phyloP scores from a whole-genome alignment of 2,797 vertebrate genomes.

The Cyclopterus lumpus region DNA sequence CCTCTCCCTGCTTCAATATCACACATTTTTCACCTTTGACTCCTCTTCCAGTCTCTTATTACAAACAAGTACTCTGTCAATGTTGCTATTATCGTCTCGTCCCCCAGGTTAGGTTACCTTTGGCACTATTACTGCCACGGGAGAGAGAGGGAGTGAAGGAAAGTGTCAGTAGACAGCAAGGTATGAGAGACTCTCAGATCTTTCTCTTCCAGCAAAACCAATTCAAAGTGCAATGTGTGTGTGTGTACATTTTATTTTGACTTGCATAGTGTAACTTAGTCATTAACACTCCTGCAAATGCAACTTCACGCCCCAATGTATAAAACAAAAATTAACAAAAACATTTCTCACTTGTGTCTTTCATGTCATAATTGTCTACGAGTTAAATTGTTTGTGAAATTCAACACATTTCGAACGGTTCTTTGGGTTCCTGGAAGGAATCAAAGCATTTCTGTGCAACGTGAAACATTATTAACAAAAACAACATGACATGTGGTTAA shows the following conservation, averaged over 20 bases:
- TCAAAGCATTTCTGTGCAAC: constrained; percentile 54
- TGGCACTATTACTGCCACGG: constrained; percentile 65
- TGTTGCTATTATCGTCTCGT: constrained; percentile 80
- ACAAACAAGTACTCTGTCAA: constrained; percentile 77
- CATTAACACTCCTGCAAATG: background rate
- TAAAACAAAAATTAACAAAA: background rate
- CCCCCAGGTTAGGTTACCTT: constrained; percentile 81
- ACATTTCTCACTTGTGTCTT: constrained; percentile 6
- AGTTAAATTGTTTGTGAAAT: constrained; percentile 28
- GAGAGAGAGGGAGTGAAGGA: constrained; percentile 32
- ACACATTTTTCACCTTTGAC: constrained; percentile 85
- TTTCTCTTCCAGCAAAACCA: constrained; percentile 48
- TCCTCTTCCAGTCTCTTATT: constrained; percentile 80
- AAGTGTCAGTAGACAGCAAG: constrained; percentile 34
- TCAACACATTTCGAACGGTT: constrained; percentile 36
- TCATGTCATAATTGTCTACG: constrained; percentile 2
- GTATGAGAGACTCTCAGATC: constrained; percentile 42
- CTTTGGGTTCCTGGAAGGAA: constrained; percentile 33
- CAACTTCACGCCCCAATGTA: background rate
- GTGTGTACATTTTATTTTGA: background rate
- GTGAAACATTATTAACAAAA: constrained; percentile 59
- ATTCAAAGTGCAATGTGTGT: constrained; percentile 23
- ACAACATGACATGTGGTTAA: constrained; percentile 56
- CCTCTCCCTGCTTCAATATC: constrained; percentile 75
- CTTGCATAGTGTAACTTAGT: background rate